Percentiles rank a stretch among this genome's conserved stretches.
Conservation (phyloP, 1,140 invertebrate species). For the Zaprionus gabonicus region DNA sequence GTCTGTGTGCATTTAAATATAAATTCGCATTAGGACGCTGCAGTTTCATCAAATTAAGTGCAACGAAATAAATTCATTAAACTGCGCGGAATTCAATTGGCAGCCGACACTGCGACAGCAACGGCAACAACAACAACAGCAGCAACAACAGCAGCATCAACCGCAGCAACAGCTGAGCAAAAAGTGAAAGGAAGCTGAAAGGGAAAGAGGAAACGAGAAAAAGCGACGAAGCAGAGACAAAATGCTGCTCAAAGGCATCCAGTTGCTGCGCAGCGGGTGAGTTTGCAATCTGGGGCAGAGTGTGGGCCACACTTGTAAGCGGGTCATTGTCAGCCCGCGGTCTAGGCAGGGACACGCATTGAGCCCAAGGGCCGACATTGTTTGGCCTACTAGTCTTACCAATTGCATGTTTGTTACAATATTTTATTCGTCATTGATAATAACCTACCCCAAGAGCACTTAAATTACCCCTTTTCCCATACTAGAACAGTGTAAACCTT, state of each 20-base stretch:
- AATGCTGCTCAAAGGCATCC: conserved; percentile 73
- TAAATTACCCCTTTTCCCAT: neutral
- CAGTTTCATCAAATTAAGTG: conserved; percentile 62
- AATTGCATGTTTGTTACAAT: neutral
- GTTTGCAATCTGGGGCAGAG: conserved; percentile 28
- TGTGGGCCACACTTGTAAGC: conserved; percentile 18
- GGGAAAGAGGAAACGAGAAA: conserved; percentile 37
- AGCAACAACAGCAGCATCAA: conserved; percentile 14
- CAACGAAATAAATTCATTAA: conserved; percentile 74
- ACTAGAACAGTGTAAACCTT: neutral
- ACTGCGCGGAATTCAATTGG: conserved; percentile 46
- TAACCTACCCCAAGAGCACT: conserved; percentile 40
- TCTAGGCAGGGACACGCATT: conserved; percentile 12
- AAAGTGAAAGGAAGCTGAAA: conserved; percentile 35
- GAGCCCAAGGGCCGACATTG: conserved; percentile 37
- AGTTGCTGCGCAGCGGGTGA: conserved; percentile 68
- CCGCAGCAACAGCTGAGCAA: conserved; percentile 25
- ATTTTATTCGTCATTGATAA: neutral
- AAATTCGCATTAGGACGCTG: conserved; percentile 61
- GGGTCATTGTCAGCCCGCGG: conserved; percentile 40
- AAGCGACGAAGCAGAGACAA: conserved; percentile 24
- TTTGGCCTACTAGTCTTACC: conserved; percentile 53
- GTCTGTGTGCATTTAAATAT: conserved; percentile 47
- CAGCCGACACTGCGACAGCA: conserved; percentile 5
- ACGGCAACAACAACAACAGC: conserved; percentile 6